A percentile compares a stretch with the other conserved stretches of the same genome.
These are phyloP conservation scores for Hippasteria phrygiana DNA, from an alignment of 53 echinoderm and acorn worm genomes.

Conservation along the genomic window DNA sequence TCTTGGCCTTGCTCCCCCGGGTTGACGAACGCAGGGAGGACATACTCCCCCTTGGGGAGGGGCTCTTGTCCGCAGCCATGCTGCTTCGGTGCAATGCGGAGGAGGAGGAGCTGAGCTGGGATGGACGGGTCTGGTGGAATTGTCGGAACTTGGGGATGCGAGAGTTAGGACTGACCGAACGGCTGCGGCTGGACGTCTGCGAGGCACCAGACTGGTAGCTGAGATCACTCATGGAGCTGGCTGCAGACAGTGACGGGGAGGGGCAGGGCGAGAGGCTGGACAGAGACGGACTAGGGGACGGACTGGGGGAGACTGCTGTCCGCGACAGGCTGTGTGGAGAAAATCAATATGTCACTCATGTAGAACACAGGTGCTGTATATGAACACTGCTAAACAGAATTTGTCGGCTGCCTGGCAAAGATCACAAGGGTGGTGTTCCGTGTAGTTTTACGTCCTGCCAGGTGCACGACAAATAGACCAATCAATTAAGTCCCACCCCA, in stretches of 20 bases:
- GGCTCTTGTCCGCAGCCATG: constrained; percentile 26
- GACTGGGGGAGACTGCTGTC: constrained; percentile 56
- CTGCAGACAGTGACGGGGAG: constrained; percentile 28
- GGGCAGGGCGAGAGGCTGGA: constrained; percentile 72
- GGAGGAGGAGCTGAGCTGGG: constrained; percentile 45
- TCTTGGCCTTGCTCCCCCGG: constrained; percentile 50
- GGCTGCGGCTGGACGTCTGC: constrained; percentile 64
- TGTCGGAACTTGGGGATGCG: constrained; percentile 80
- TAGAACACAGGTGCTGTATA: neutral
- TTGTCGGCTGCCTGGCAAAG: no score
- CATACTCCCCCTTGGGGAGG: constrained; percentile 47
- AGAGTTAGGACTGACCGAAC: constrained; percentile 86
- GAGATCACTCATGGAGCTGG: constrained; percentile 66
- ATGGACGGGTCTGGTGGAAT: constrained; percentile 57
- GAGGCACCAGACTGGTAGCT: constrained; percentile 17
- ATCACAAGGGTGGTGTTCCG: no score
- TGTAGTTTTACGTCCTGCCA: no score
- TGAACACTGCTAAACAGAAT: no score
- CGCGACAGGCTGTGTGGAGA: constrained; percentile 23
- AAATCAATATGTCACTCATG: neutral
- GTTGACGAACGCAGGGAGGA: constrained; percentile 39
- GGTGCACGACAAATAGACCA: no score
- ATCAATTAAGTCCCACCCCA: no score
- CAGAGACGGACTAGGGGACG: constrained; percentile 70
- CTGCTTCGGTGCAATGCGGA: constrained; percentile 50